Base-by-base conservation (phyloP, 2,888 invertebrate genomes). In the Halictus quadricinctus region DNA sequence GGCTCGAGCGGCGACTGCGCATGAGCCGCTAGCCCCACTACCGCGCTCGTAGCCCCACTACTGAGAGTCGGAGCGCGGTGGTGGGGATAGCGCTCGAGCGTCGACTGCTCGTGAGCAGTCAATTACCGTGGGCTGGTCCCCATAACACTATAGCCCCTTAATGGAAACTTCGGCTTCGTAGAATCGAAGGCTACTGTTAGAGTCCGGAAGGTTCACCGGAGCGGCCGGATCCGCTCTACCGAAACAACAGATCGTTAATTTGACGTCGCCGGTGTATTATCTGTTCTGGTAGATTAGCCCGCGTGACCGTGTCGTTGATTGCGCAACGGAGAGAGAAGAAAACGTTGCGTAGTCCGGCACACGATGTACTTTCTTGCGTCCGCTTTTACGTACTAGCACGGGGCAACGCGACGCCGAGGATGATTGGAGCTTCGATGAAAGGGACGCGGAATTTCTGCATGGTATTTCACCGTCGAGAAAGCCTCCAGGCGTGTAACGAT, bases 391-490 rank as follows among this genome's bases (percentile, higher is more conserved):
- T 50, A 60, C 25, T 10, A 18, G 4, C 64, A 41, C 76, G 46
- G 64, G 66, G 60, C 58, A 25, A 50, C 85, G 69, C 73, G 60
- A 54, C 54, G 58, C n/a, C 78, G 83, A 75, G 84, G 79, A 84
- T 79, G 84, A 84, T 84, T 79, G 84, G 79, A 79, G 84, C 72
- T 72, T 72, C 75, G 84, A 84, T 84, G 84, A 84, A 84, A 84
- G 84, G 84, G 84, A 84, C 84, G 76, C 74, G 43, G 84, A 79
- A 84, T 83, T 84, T 84, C 84, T 84, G 76, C 84, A 60, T 84
- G 84, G 84, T 84, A 84, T 84, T 84, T 84, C 84, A 48, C 58
- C 66, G 76, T 60, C 79, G 36, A 18, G 79, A 58, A 41, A 75
- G 83, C 84, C 84, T 76, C 48, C 79, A 58, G 84, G 84, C 36